Evolutionary conservation across 1,140 invertebrate species (phyloP), one percentile per base, ranked within the genome.

Genomic region (Mamestra configurata): DNA sequence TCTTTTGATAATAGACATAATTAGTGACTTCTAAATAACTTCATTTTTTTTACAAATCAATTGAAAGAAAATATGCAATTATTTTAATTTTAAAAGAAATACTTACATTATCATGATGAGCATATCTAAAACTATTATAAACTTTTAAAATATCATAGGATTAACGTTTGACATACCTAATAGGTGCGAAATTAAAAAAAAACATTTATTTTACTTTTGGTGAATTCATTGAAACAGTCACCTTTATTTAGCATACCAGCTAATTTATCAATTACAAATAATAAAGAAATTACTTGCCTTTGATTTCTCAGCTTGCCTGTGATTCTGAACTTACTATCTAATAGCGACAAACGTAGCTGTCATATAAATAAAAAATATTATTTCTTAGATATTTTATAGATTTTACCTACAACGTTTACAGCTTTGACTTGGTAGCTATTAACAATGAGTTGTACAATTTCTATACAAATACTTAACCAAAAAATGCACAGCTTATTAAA

Each of bases 1-100:
- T 76, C 64, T 76, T 27, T 61, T 79, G 27, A 68, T 79, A n/a
- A 79, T 71, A 57, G 77, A 61, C 3, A 64, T 57, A 24, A 31
- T 57, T 57, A 57, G 43, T 20, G n/a, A 53, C n/a, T 35, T 59
- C 24, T 7, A 55, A 61, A 59, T 59, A 75, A 46, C 22, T 22
- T 55, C 10, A 37, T 57, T 57, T 37, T 7, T 13, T 64, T 64
- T 64, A 64, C 59, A 40, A 64, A 31, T 18, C n/a, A 40, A 64
- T 18, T 64, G 31, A 20, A 18, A 18, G 3, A 40, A 40, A 15
- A 37, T 37, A 15, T 7, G 13, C 5, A 22, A 37, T 22, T 64
- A 18, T 61, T 37, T 20, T 40, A 7, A 20, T 10, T 64, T 18
- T 40, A 40, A 37, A 3, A 22, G 20, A 20, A n/a, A n/a, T n/a